Conservation (phyloP, 2,797 vertebrate species). For the Falco rusticolus region DNA sequence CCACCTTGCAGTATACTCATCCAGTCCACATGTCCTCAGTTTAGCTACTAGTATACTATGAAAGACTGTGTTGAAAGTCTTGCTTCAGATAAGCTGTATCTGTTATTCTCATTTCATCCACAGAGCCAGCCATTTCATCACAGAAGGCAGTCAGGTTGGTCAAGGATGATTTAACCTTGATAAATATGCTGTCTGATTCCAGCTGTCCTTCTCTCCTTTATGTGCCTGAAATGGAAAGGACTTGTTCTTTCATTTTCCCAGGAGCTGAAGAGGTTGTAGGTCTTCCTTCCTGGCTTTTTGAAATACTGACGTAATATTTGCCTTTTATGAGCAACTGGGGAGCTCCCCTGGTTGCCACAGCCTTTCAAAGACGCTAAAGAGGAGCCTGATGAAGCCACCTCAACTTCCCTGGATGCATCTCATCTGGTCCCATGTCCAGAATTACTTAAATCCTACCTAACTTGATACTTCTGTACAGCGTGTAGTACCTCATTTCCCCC, state of each 20-base stretch:
- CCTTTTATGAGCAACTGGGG: neutral
- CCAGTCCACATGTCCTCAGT: neutral
- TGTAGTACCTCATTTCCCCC: neutral
- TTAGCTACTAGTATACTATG: neutral
- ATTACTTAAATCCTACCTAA: neutral
- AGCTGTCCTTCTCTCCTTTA: neutral
- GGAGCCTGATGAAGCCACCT: neutral
- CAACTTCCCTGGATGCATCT: neutral
- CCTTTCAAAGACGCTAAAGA: neutral
- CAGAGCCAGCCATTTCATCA: slow-evolving; percentile 27
- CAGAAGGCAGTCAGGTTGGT: neutral
- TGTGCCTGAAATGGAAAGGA: neutral
- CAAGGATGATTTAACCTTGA: neutral
- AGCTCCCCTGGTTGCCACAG: neutral
- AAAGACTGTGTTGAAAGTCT: neutral
- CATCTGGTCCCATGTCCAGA: neutral
- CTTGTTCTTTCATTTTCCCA: neutral
- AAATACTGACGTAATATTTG: neutral
- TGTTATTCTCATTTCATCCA: neutral
- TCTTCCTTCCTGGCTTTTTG: neutral
- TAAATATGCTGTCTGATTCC: neutral
- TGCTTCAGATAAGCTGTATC: neutral
- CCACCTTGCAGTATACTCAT: neutral
- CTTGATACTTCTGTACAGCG: neutral
- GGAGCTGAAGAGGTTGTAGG: neutral